Evolutionary conservation across 2,113 vertebrate species (phyloP).

Genomic region (Noctilio leporinus): DNA sequence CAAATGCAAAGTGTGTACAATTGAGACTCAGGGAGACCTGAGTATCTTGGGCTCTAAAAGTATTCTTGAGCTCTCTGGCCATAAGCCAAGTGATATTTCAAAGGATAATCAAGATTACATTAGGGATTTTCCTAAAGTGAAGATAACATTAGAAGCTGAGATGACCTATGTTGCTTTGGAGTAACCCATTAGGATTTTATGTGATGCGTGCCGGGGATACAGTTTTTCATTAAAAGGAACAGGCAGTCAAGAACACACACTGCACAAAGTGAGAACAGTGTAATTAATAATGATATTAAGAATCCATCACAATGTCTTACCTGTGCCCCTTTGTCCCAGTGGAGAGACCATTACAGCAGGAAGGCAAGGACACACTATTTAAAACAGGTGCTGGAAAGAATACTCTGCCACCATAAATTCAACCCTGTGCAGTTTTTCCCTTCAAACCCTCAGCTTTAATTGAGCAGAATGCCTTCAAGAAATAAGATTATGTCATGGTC

Average conservation of each 20-base stretch:
- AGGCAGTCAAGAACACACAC: neutral
- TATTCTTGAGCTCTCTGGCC: neutral
- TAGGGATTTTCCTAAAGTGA: slow-evolving; percentile 26
- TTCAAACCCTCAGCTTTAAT: neutral
- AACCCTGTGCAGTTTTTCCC: neutral
- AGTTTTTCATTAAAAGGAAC: neutral
- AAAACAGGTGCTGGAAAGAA: slow-evolving; percentile 26
- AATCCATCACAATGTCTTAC: slow-evolving; percentile 38
- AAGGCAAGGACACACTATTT: slow-evolving; percentile 23
- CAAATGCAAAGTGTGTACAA: neutral
- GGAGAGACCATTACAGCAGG: neutral
- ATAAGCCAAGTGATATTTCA: slow-evolving; percentile 20
- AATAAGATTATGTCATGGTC: slow-evolving; percentile 1
- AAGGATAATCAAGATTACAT: neutral
- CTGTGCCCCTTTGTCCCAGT: neutral
- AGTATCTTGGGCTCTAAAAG: neutral
- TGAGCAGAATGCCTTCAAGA: neutral
- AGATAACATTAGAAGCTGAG: neutral
- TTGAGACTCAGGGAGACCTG: neutral
- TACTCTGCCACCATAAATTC: slow-evolving; percentile 31
- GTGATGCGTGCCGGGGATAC: neutral
- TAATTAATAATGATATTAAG: slow-evolving; percentile 49
- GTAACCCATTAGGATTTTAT: slow-evolving; percentile 21
- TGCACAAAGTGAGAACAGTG: neutral
- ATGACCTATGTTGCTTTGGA: neutral